Evolutionary conservation across 2,113 vertebrate genomes (phyloP), one percentile per base, ranked within the genome.

Genomic region (Ceyx cyanopectus): DNA sequence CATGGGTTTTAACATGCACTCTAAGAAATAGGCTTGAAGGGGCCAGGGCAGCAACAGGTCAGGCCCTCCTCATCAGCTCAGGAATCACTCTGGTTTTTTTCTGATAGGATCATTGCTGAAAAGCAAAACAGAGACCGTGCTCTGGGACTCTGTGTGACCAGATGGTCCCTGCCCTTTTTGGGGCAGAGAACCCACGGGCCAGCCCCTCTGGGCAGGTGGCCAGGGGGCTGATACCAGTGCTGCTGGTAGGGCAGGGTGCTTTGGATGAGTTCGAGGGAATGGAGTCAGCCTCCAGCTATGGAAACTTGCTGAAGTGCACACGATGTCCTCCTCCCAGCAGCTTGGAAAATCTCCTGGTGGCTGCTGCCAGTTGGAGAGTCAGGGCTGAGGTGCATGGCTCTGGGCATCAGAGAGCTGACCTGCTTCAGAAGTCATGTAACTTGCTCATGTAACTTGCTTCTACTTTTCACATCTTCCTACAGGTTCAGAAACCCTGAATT

Each of bases 391-490:
- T 73, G 13, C 23, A 18, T 37, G 26, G 18, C 37, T 60, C 12
- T 53, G 53, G 34, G 6, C 22, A 10, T 20, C 41, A 29, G 57
- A 18, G 50, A 20, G 16, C 41, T 14, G 40, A 8, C 6, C 1
- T 6, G 56, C 43, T 62, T 37, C 69, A 30, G 14, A 30, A 43
- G 43, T 18, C 43, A 56, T n/a, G 48, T 4, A 37, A 37, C 37
- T 37, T 37, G 37, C 37, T 37, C 37, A 37, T 37, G 37, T 37
- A 37, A 1, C 53, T 53, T 29, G 7, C 12, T 1, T 56, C 2
- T 1, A 2, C 14, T 18, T 54, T 54, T 65, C 7, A 1, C 1
- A 0, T 51, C 12, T 79, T 27, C 10, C 6, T n/a, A 0, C 6
- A 6, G 22, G 21, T 29, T 73, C 34, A 65, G 37, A 29, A 11